A percentile compares a stretch with the other conserved stretches of the same genome.
phyloP scores from a whole-genome alignment of 2,888 invertebrate species.

The Macropis europaea region DNA sequence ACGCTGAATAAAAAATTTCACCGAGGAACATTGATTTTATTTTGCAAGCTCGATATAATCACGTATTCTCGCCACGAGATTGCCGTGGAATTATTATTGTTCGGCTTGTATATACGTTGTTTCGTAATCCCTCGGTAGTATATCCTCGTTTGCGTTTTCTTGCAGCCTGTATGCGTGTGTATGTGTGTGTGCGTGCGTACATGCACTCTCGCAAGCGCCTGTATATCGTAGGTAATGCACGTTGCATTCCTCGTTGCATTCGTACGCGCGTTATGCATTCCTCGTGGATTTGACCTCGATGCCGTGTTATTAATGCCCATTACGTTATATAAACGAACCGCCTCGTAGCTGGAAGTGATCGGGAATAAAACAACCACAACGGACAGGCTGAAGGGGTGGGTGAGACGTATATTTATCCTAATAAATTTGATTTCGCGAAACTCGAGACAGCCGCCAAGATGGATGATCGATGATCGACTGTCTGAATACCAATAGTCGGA shows the following conservation, averaged over 20 bases:
- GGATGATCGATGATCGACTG: no score
- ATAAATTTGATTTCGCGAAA: no score
- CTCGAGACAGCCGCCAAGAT: no score
- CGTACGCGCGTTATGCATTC: conserved; percentile 56
- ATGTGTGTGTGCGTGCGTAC: neutral
- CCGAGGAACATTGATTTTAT: neutral
- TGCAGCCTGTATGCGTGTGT: conserved; percentile 37
- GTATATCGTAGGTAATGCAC: conserved; percentile 46
- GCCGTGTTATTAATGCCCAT: conserved; percentile 52
- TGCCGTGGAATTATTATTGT: conserved; percentile 42
- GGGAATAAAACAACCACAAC: no score
- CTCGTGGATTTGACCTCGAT: conserved; percentile 52
- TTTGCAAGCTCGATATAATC: conserved; percentile 1
- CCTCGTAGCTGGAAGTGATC: no score
- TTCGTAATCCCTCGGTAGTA: conserved; percentile 52
- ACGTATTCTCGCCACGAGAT: conserved; percentile 3
- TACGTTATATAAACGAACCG: conserved; percentile 54
- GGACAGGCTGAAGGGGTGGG: no score
- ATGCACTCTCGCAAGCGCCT: conserved; percentile 16
- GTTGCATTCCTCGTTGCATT: conserved; percentile 47
- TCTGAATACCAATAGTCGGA: no score
- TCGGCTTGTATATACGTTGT: conserved; percentile 24
- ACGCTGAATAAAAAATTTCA: no score
- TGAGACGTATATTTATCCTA: no score
- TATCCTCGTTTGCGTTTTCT: conserved; percentile 51